phyloP scores from a whole-genome alignment of 2,888 invertebrate genomes.

The Eubasilissa splendida region DNA sequence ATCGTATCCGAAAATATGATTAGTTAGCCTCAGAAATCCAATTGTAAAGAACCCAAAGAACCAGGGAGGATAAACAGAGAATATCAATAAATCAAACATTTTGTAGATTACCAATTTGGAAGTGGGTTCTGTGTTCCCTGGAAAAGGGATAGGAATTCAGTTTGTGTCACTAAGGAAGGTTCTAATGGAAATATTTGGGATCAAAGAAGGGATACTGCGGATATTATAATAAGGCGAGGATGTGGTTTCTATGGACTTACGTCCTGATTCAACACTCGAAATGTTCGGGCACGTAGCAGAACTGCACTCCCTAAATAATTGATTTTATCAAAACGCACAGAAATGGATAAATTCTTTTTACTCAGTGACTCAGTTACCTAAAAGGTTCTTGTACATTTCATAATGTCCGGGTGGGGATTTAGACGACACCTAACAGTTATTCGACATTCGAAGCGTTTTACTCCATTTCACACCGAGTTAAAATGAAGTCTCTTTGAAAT shows the following conservation, averaged over 20 bases:
- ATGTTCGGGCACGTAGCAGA: neutral
- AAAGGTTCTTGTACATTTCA: too few species aligned
- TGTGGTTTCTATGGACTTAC: conserved; percentile 9
- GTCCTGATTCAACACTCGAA: conserved; percentile 16
- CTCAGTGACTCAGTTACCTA: too few species aligned
- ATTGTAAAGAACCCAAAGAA: too few species aligned
- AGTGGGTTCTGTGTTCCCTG: conserved; percentile 7
- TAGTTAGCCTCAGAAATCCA: too few species aligned
- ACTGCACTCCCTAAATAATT: neutral
- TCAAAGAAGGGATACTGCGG: conserved; percentile 14
- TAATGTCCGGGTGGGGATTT: too few species aligned
- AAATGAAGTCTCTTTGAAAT: too few species aligned
- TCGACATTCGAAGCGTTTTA: too few species aligned
- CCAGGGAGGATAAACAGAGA: neutral
- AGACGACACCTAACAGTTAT: too few species aligned
- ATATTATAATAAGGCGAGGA: conserved; percentile 31
- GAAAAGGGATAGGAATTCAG: conserved; percentile 38
- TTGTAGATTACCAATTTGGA: conserved; percentile 21
- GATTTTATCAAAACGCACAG: too few species aligned
- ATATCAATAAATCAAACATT: conserved; percentile 31
- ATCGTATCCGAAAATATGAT: neutral
- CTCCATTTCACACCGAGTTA: too few species aligned
- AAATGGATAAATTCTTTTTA: too few species aligned
- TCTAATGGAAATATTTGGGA: conserved; percentile 44
- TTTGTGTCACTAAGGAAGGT: conserved; percentile 34